Percentiles rank a stretch among this genome's conserved stretches.
Conservation (phyloP, 2,888 invertebrate species). For the Leptinotarsa peninsularis region DNA sequence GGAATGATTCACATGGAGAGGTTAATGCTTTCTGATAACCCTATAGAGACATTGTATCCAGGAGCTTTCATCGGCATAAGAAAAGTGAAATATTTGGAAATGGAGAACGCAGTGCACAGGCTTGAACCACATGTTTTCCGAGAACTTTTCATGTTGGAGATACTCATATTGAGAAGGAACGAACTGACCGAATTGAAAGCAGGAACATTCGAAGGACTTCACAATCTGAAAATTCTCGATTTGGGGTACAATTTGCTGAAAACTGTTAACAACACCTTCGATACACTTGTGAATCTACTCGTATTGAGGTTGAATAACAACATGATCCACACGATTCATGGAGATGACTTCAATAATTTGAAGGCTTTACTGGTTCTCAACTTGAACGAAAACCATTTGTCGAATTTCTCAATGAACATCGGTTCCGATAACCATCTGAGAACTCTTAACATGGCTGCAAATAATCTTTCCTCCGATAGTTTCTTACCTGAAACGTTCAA, state of each 20-base stretch:
- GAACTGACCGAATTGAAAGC: conserved; percentile 43
- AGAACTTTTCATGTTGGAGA: conserved; percentile 52
- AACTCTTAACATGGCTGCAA: conserved; percentile 55
- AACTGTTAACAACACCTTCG: conserved; percentile 30
- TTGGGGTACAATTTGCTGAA: conserved; percentile 46
- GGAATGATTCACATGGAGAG: conserved; percentile 58
- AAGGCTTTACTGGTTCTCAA: conserved; percentile 46
- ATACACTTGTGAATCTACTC: conserved; percentile 45
- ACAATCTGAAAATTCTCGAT: conserved; percentile 56
- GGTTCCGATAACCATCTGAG: conserved; percentile 56
- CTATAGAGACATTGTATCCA: conserved; percentile 53
- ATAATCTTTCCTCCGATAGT: conserved; percentile 54
- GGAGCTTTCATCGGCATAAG: conserved; percentile 59
- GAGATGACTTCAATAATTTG: conserved; percentile 51
- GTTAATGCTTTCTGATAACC: conserved; percentile 56
- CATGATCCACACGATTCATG: conserved; percentile 43
- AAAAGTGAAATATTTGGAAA: conserved; percentile 55
- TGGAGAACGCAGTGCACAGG: conserved; percentile 48
- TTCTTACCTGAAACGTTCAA: conserved; percentile 52
- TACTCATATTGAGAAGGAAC: conserved; percentile 54
- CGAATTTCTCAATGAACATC: conserved; percentile 51
- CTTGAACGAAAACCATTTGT: conserved; percentile 55
- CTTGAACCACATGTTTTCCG: conserved; percentile 47
- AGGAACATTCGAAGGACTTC: conserved; percentile 57
- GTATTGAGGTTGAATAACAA: conserved; percentile 55